Conservation (phyloP, 2,888 invertebrate species). For the Pharmacophagus antenor region DNA sequence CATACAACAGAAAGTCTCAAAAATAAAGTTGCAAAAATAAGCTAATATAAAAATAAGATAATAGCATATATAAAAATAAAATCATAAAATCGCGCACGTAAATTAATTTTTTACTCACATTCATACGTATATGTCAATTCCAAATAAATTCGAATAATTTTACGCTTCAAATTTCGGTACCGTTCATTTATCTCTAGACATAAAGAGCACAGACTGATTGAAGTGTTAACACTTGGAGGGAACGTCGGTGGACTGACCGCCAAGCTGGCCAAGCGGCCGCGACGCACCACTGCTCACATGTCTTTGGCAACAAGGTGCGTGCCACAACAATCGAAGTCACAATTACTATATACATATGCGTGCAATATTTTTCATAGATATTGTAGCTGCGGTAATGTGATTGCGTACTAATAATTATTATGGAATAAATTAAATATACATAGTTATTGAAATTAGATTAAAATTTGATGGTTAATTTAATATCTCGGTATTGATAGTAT, state of each 20-base stretch:
- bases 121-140: constrained; percentile 1
- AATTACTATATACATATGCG: constrained; percentile 54
- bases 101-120: constrained; percentile 5
- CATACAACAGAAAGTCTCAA: no score
- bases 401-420: neutral
- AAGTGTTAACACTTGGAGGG: constrained; percentile 43
- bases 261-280: constrained; percentile 44
- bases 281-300: constrained; percentile 63
- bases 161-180: neutral
- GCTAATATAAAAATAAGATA: no score
- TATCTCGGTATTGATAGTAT: no score
- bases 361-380: constrained; percentile 1
- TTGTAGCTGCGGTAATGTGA: neutral
- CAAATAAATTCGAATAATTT: constrained; percentile 2
- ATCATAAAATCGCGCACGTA: neutral
- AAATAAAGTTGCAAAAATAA: no score
- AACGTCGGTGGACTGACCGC: constrained; percentile 55
- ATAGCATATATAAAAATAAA: no score
- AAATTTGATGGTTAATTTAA: no score
- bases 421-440: no score
- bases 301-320: constrained; percentile 56
- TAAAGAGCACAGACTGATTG: constrained; percentile 34
- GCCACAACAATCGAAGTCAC: constrained; percentile 57
- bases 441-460: no score
- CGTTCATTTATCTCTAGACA: constrained; percentile 5